Evolutionary conservation across 2,888 invertebrate species (phyloP).

Genomic region (Eutolmus rufibarbis): DNA sequence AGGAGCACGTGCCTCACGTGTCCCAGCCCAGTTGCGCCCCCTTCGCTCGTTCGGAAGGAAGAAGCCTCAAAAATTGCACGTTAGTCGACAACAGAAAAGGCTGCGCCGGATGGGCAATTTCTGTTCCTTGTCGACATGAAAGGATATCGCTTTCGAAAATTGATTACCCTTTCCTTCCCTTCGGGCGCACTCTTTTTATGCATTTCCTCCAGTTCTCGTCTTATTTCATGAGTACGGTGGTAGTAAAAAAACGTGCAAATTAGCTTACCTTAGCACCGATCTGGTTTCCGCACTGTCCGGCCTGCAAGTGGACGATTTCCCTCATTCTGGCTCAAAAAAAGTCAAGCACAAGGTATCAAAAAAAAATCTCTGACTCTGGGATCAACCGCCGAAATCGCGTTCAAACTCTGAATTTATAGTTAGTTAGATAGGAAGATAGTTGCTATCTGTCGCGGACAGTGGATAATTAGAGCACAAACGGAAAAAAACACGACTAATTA

Average conservation of each 20-base stretch:
- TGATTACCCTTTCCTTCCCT: neutral
- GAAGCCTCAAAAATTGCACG: conserved; percentile 14
- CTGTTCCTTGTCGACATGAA: neutral
- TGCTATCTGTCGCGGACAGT: neutral
- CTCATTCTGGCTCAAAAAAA: conserved; percentile 56
- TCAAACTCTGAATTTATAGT: neutral
- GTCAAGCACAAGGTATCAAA: neutral
- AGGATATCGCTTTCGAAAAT: conserved; percentile 5
- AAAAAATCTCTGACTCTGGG: neutral
- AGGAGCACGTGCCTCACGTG: neutral
- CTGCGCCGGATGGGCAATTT: neutral
- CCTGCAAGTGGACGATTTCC: conserved; percentile 64
- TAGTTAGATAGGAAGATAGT: neutral
- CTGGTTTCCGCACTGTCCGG: conserved; percentile 64
- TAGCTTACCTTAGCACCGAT: conserved; percentile 63
- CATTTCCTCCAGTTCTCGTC: neutral
- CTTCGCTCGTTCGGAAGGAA: neutral
- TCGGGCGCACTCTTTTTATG: neutral
- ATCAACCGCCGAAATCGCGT: conserved; percentile 15
- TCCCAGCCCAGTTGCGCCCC: neutral
- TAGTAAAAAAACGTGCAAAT: conserved; percentile 16
- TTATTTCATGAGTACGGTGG: neutral
- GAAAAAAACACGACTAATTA: conserved; percentile 8
- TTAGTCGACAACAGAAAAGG: neutral
- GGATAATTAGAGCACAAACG: conserved; percentile 7